Percentiles rank a stretch among this genome's conserved stretches.
phyloP scores from a whole-genome alignment of 2,797 vertebrate genomes.

The Loriculus beryllinus region DNA sequence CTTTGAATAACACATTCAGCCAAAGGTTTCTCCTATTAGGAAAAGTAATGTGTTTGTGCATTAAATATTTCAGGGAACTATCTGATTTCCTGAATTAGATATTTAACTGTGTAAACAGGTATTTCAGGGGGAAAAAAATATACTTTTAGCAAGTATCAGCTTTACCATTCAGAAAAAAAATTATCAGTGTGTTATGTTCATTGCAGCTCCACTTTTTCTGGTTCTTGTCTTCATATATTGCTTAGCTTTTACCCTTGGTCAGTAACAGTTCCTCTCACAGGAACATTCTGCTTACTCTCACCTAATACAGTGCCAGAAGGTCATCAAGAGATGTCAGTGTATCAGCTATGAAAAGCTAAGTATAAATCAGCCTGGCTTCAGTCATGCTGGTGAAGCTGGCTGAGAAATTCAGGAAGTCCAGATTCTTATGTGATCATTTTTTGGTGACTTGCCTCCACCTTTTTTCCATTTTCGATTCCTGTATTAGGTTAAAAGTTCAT shows the following conservation, averaged over 20 bases:
- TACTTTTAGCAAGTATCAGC: not conserved
- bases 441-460: not conserved
- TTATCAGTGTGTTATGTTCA: not conserved
- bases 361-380: not conserved
- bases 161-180: not conserved
- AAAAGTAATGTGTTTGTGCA: not conserved
- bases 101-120: not conserved
- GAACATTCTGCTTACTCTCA: not conserved
- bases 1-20: not conserved
- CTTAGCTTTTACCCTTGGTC: not conserved
- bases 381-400: not conserved
- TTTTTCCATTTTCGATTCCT: not conserved
- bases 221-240: not conserved
- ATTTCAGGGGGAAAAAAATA: not conserved
- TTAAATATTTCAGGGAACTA: not conserved
- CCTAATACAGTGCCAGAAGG: not conserved
- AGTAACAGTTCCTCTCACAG: not conserved
- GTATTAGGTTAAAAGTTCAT: not conserved
- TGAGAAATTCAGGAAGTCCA: not conserved
- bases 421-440: accelerated
- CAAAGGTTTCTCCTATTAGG: not conserved
- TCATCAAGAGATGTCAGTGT: accelerated
- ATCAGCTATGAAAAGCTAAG: not conserved
- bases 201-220: not conserved
- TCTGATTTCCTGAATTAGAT: not conserved